phyloP scores from a whole-genome alignment of 2,797 vertebrate species.

The Tauraco hartlaubi region DNA sequence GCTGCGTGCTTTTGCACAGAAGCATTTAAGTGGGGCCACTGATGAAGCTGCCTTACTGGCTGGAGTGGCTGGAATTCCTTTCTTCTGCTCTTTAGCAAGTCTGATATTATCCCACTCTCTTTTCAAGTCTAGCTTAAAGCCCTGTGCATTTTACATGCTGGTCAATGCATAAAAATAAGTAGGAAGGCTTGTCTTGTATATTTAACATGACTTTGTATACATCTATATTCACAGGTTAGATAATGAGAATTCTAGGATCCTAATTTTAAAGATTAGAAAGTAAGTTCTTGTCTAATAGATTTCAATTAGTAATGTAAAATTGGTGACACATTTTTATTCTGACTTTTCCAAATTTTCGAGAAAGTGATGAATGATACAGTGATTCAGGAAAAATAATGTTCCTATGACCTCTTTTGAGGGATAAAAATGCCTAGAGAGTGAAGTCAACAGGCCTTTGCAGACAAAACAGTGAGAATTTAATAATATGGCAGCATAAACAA shows the following conservation, averaged over 20 bases:
- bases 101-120: no score
- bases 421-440: neutral
- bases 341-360: neutral
- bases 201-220: neutral
- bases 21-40: no score
- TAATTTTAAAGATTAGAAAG: constrained; percentile 12
- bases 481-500: neutral
- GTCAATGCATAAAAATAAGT: neutral
- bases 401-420: neutral
- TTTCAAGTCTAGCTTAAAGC: no score
- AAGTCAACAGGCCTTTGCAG: neutral
- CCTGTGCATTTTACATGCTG: neutral
- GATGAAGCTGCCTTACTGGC: no score
- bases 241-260: constrained; percentile 15
- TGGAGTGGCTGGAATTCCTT: no score
- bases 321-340: neutral
- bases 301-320: neutral
- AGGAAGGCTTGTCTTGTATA: neutral
- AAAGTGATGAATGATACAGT: neutral
- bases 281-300: neutral
- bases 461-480: neutral
- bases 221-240: constrained; percentile 8
- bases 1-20: no score
- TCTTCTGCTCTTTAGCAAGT: no score
- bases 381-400: neutral